phyloP scores from a whole-genome alignment of 2,888 invertebrate species.

The Watsonalla binaria region DNA sequence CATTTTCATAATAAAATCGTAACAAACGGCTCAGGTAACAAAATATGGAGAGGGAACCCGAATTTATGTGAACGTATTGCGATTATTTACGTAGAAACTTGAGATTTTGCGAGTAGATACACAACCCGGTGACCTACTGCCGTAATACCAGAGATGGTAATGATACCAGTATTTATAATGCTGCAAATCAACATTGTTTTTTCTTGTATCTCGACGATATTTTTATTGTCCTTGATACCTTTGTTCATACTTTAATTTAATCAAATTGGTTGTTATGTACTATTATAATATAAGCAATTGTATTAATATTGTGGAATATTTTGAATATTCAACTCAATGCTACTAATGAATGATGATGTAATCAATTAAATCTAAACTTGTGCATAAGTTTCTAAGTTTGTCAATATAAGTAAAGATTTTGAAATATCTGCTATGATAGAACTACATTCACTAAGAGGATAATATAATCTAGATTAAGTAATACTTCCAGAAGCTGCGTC shows the following conservation, averaged over 20 bases:
- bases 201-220: not conserved
- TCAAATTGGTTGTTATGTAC: no score
- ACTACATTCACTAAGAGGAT: not conserved
- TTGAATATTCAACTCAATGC: no score
- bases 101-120: constrained; percentile 39
- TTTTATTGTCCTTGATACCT: no score
- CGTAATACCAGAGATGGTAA: not conserved
- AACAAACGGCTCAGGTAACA: constrained; percentile 76
- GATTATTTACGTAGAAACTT: constrained; percentile 64
- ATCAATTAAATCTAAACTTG: not conserved
- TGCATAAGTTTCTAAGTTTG: no score
- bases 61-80: constrained; percentile 68
- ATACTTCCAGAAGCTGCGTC: constrained; percentile 32
- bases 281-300: no score
- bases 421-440: no score
- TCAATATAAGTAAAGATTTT: no score
- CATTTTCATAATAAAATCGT: constrained; percentile 79
- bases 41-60: constrained; percentile 73
- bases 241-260: no score
- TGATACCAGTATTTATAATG: not conserved
- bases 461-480: constrained; percentile 3
- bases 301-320: no score
- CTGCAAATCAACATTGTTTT: not conserved
- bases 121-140: not conserved
- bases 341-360: no score